These are phyloP conservation scores for Diogma glabrata DNA, from an alignment of 2,888 invertebrate species.

Conservation along the genomic window DNA sequence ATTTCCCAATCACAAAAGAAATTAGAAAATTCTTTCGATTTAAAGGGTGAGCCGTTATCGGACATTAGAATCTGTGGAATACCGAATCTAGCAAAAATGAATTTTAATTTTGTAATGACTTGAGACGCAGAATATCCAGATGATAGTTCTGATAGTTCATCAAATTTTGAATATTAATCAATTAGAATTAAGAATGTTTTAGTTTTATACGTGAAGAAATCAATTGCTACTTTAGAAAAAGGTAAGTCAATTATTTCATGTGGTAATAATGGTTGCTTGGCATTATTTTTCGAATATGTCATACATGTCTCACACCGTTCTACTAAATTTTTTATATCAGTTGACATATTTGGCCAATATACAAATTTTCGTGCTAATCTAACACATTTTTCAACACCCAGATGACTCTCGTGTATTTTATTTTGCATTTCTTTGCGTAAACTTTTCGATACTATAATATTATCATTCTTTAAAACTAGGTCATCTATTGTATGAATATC, in stretches of 20 bases:
- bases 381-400: not conserved
- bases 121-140: not conserved
- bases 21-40: slow-evolving; percentile 12
- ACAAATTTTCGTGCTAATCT: not conserved
- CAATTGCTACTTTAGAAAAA: not conserved
- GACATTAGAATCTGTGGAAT: slow-evolving; percentile 17
- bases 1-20: not conserved
- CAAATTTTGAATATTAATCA: not conserved
- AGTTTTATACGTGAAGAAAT: not conserved
- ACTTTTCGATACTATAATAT: not conserved
- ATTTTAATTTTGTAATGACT: slow-evolving; percentile 16
- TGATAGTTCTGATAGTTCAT: not conserved
- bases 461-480: not conserved
- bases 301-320: not conserved
- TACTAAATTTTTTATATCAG: not conserved
- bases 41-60: slow-evolving; percentile 19
- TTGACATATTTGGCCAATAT: not conserved
- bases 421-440: not conserved
- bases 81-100: slow-evolving; percentile 18
- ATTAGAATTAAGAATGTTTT: not conserved
- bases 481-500: not conserved
- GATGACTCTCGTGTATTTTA: not conserved
- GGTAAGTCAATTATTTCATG: not conserved
- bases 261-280: not conserved
- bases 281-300: not conserved